Evolutionary conservation across 2,797 vertebrate species (phyloP).

Genomic region (Melopsittacus undulatus): DNA sequence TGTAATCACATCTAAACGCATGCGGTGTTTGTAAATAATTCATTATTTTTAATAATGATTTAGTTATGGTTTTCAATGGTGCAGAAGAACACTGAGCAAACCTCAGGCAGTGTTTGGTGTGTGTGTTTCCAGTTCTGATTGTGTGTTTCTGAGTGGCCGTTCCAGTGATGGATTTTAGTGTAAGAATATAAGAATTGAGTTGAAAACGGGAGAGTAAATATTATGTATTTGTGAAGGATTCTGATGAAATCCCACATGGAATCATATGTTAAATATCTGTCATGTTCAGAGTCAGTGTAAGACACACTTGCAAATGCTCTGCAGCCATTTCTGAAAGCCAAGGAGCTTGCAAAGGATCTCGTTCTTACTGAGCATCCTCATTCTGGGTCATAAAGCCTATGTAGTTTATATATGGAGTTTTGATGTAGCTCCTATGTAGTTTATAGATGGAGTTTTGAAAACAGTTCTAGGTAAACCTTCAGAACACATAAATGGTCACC

Average conservation of each 20-base stretch:
- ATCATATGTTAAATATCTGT: not conserved
- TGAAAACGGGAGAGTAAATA: slow-evolving; percentile 42
- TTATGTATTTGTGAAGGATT: not conserved
- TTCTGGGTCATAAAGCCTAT: too few species aligned
- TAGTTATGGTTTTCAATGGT: slow-evolving; percentile 35
- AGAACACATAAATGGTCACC: rapidly evolving
- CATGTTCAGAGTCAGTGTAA: not conserved
- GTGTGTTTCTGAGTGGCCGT: not conserved
- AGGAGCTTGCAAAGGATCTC: not conserved
- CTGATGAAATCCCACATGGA: not conserved
- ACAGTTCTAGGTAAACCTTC: not conserved
- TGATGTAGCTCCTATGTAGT: too few species aligned
- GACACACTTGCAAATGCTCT: not conserved
- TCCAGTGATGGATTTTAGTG: not conserved
- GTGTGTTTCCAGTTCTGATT: too few species aligned
- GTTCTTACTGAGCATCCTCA: not conserved
- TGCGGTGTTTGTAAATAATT: not conserved
- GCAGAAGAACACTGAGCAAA: not conserved
- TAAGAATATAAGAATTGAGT: not conserved
- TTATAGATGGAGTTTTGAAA: not conserved
- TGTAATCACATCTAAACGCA: not conserved
- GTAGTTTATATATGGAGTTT: too few species aligned
- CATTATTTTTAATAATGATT: slow-evolving; percentile 54
- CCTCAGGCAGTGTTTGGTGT: not conserved
- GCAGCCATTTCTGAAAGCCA: not conserved